phyloP scores from a whole-genome alignment of 1,140 invertebrate species.

The Brachionus asplanchnoidis region DNA sequence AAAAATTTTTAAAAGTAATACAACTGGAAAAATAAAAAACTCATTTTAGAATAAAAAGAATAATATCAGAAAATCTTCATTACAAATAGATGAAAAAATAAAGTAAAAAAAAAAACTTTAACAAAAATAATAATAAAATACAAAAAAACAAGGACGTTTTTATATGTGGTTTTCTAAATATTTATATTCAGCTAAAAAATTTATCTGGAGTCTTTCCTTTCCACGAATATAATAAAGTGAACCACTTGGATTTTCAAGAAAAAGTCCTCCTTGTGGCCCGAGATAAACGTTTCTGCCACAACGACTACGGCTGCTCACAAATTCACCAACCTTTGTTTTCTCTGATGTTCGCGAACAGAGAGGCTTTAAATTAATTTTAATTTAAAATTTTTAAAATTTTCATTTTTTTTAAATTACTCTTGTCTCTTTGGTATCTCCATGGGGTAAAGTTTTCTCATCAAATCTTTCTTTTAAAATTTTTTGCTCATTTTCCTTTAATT shows the following conservation, averaged over 20 bases:
- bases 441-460: neutral
- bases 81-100: neutral
- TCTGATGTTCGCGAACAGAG: too few relatives aligned
- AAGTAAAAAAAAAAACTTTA: neutral
- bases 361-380: neutral
- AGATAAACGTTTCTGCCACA: neutral
- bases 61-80: neutral
- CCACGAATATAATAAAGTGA: neutral
- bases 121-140: neutral
- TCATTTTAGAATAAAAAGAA: neutral
- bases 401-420: neutral
- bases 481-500: neutral
- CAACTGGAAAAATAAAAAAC: neutral
- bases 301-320: neutral
- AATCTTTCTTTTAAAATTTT: neutral
- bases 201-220: neutral
- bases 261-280: neutral
- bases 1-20: neutral
- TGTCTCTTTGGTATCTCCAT: neutral
- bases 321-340: neutral
- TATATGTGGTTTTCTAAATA: neutral
- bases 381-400: neutral
- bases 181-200: neutral
- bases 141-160: neutral
- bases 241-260: neutral